A percentile compares a stretch with the other conserved stretches of the same genome.
phyloP scores from a whole-genome alignment of 2,797 vertebrate genomes.

The Vireo griseus region DNA sequence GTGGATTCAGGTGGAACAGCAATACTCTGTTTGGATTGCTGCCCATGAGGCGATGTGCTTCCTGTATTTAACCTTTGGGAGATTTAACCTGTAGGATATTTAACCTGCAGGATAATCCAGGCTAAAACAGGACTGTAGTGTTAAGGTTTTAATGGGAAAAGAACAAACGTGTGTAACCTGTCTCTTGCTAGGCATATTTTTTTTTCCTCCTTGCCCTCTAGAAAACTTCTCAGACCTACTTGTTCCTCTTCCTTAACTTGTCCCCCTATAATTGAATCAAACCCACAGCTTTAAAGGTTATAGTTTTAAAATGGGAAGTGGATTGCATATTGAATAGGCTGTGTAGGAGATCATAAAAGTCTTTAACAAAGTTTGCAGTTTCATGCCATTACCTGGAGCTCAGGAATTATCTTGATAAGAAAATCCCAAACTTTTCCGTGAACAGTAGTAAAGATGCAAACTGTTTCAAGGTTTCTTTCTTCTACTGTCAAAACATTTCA shows the following conservation, averaged over 20 bases:
- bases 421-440: background rate
- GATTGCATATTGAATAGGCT: background rate
- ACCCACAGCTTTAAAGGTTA: background rate
- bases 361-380: background rate
- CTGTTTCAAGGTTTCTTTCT: constrained; percentile 20
- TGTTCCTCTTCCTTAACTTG: background rate
- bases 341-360: background rate
- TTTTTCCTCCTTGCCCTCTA: background rate
- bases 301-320: background rate
- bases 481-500: constrained; percentile 51
- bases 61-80: background rate
- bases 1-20: background rate
- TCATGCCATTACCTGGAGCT: background rate
- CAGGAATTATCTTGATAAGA: background rate
- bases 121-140: background rate
- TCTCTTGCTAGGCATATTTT: background rate
- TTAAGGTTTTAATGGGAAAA: background rate
- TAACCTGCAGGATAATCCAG: background rate
- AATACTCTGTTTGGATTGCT: background rate
- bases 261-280: background rate
- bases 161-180: background rate
- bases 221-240: background rate
- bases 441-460: constrained; percentile 17
- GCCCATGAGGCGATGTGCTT: background rate
- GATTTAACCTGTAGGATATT: background rate